These are phyloP conservation scores for Eupithecia vulgata DNA, from an alignment of 2,888 invertebrate species.

Conservation along the genomic window DNA sequence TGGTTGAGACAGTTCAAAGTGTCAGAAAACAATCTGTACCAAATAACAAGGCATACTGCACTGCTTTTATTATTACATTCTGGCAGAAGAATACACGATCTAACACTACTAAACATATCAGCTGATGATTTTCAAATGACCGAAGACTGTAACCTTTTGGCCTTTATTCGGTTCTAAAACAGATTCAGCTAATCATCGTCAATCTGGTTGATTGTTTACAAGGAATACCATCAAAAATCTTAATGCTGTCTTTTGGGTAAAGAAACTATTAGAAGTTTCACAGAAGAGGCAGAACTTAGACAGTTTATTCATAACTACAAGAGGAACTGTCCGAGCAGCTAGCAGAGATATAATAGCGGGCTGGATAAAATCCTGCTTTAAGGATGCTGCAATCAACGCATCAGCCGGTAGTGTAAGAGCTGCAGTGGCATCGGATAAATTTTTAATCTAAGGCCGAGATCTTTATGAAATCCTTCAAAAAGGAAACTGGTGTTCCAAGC, in stretches of 20 bases:
- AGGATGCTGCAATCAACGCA: background rate
- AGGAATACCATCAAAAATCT: background rate
- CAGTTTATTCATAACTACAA: slow-evolving; percentile 6
- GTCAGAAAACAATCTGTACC: background rate
- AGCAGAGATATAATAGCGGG: background rate
- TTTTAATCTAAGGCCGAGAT: background rate
- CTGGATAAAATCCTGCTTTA: background rate
- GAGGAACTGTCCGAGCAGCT: background rate
- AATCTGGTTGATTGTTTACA: slow-evolving; percentile 17
- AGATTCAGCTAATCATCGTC: slow-evolving; percentile 8
- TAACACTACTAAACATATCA: slow-evolving; percentile 13
- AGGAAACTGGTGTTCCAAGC: too few species aligned
- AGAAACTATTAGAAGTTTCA: background rate
- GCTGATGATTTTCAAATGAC: background rate
- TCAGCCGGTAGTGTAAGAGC: background rate
- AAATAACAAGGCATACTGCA: slow-evolving; percentile 13
- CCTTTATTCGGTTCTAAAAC: slow-evolving; percentile 18
- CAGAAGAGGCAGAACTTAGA: background rate
- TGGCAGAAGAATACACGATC: slow-evolving; percentile 15
- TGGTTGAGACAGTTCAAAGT: background rate
- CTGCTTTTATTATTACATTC: slow-evolving; percentile 13
- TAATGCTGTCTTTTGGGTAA: background rate
- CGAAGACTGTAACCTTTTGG: slow-evolving; percentile 13
- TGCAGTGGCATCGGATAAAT: slow-evolving; percentile 1
- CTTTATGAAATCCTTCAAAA: too few species aligned